Evolutionary conservation across 2,797 vertebrate species (phyloP).

Genomic region (Diplodus sargus): DNA sequence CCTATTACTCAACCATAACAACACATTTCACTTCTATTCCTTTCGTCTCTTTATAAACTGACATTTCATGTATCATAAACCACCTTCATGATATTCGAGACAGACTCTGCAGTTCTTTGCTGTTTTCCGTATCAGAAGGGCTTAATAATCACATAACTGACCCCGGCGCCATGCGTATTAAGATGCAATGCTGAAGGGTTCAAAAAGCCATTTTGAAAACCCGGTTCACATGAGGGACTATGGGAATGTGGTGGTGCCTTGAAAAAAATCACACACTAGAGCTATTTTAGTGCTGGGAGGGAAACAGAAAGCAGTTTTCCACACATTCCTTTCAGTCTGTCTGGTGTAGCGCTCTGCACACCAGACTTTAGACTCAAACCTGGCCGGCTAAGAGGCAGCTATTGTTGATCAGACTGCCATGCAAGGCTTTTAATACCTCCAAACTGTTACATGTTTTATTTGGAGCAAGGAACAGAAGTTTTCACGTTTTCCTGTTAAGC

Average conservation of each 20-base stretch:
- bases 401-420: slow-evolving; percentile 40
- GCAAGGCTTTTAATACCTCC: slow-evolving; percentile 37
- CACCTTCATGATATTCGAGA: too few species aligned
- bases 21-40: neutral
- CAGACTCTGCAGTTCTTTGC: slow-evolving; percentile 16
- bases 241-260: slow-evolving; percentile 75
- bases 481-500: slow-evolving; percentile 15
- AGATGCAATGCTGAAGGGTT: slow-evolving; percentile 42
- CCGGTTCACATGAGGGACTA: slow-evolving; percentile 65
- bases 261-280: slow-evolving; percentile 59
- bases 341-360: slow-evolving; percentile 52
- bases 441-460: slow-evolving; percentile 14
- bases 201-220: slow-evolving; percentile 63
- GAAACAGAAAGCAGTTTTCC: slow-evolving; percentile 75
- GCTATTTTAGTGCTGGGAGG: slow-evolving; percentile 82
- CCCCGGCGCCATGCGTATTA: slow-evolving; percentile 14
- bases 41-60: neutral
- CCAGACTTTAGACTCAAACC: slow-evolving; percentile 54
- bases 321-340: slow-evolving; percentile 76
- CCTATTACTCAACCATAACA: neutral
- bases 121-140: slow-evolving; percentile 55
- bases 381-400: slow-evolving; percentile 25
- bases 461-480: slow-evolving; percentile 19
- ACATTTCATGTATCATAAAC: neutral
- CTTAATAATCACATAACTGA: slow-evolving; percentile 48